A percentile compares a stretch with the other conserved stretches of the same genome.
These are phyloP conservation scores for Neocrepidodera transversa DNA, from an alignment of 2,888 invertebrate species.

Conservation along the genomic window DNA sequence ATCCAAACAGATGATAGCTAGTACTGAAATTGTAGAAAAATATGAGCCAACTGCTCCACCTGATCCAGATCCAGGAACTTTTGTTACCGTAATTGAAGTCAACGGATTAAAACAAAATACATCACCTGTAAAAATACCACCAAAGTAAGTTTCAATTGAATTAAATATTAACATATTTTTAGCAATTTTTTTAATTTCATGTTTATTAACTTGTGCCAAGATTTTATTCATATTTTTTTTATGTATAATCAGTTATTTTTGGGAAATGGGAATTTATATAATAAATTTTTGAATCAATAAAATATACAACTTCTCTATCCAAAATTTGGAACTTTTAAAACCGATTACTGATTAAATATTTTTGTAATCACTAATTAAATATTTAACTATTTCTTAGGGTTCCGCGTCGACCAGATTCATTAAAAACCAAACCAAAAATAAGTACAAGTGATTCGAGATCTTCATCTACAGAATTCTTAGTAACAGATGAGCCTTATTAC, in stretches of 20 bases:
- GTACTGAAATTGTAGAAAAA: conserved; percentile 42
- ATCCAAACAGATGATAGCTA: conserved; percentile 58
- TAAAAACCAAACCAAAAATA: conserved; percentile 49
- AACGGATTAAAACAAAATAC: conserved; percentile 71
- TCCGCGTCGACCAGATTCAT: conserved; percentile 50
- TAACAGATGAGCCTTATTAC: conserved; percentile 74
- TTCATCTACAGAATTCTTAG: conserved; percentile 66
- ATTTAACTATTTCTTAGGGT: conserved; percentile 38
- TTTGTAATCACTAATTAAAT: no score
- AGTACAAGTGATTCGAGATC: conserved; percentile 59
- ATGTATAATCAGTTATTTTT: no score
- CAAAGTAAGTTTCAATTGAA: conserved; percentile 50
- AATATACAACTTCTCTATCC: no score
- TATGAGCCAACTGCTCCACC: conserved; percentile 42
- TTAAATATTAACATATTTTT: no score
- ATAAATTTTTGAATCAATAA: no score
- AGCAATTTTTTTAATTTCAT: no score
- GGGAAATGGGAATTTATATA: no score
- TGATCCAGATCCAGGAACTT: conserved; percentile 67
- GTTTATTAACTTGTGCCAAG: no score
- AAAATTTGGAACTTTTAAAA: no score
- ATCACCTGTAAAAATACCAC: conserved; percentile 52
- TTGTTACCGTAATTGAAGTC: conserved; percentile 89
- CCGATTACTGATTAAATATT: no score
- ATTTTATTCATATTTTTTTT: no score